These are phyloP conservation scores for Drosophila aldrichi DNA, from an alignment of 2,888 invertebrate genomes.

Conservation along the genomic window DNA sequence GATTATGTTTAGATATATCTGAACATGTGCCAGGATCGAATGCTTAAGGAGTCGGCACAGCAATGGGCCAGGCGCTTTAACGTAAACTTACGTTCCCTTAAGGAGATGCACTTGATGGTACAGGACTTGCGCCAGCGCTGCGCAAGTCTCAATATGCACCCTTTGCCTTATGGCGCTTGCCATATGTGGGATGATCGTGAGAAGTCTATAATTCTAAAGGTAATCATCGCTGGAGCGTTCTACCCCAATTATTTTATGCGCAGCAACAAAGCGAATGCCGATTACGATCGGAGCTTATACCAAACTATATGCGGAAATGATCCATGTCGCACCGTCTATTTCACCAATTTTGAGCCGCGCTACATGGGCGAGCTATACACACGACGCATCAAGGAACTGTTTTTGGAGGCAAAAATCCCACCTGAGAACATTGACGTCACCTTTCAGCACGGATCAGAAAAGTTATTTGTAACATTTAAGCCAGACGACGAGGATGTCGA, in stretches of 20 bases:
- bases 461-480: slow-evolving; percentile 89
- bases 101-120: slow-evolving; percentile 90
- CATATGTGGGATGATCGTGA: slow-evolving; percentile 86
- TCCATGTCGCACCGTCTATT: slow-evolving; percentile 91
- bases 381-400: slow-evolving; percentile 87
- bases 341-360: slow-evolving; percentile 87
- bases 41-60: slow-evolving; percentile 86
- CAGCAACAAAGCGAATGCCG: slow-evolving; percentile 86
- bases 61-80: slow-evolving; percentile 91
- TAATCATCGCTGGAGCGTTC: slow-evolving; percentile 89
- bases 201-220: slow-evolving; percentile 89
- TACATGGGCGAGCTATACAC: slow-evolving; percentile 91
- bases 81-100: slow-evolving; percentile 90
- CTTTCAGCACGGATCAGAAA: slow-evolving; percentile 86
- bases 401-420: slow-evolving; percentile 86
- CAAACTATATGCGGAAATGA: slow-evolving; percentile 90
- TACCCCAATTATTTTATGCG: slow-evolving; percentile 96
- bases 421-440: slow-evolving; percentile 82
- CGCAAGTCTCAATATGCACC: slow-evolving; percentile 87
- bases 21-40: slow-evolving; percentile 87
- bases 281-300: slow-evolving; percentile 89
- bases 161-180: slow-evolving; percentile 43
- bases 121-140: slow-evolving; percentile 90
- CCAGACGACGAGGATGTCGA: slow-evolving; percentile 79
- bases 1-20: slow-evolving; percentile 88